Conservation (phyloP, 2,888 invertebrate genomes). For the Julus scandinavius region DNA sequence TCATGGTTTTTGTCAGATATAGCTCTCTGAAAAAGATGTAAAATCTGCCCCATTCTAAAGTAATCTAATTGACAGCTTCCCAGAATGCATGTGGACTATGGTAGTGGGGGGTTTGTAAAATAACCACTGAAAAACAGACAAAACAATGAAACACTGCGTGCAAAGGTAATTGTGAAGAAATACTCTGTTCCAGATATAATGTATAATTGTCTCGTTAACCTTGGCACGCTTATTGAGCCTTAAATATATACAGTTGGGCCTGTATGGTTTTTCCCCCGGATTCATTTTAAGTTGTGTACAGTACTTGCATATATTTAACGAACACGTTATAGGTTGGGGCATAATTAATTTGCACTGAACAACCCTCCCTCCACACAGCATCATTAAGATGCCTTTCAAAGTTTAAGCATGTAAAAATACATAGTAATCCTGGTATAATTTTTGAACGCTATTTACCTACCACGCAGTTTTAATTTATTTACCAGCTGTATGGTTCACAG, state of each 20-base stretch:
- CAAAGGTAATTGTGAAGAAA: no score
- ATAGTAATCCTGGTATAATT: not conserved
- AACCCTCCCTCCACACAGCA: not conserved
- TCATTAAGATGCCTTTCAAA: not conserved
- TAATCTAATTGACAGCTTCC: no score
- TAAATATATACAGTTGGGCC: not conserved
- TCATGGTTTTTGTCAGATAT: no score
- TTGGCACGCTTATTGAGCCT: no score
- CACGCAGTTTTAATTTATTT: not conserved
- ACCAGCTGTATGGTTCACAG: not conserved
- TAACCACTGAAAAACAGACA: no score
- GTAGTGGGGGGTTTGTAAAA: no score
- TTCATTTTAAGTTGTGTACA: not conserved
- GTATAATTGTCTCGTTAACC: no score
- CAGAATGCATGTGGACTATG: no score
- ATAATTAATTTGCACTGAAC: not conserved
- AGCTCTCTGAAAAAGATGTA: no score
- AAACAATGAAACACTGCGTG: no score
- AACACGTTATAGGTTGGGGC: not conserved
- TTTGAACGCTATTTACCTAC: not conserved
- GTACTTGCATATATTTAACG: not conserved
- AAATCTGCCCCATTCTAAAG: no score
- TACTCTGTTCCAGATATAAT: no score
- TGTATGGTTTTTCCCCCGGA: not conserved
- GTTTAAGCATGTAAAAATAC: not conserved